These are phyloP conservation scores for Scolopax rusticola DNA, from an alignment of 2,797 vertebrate genomes.

Conservation along the genomic window DNA sequence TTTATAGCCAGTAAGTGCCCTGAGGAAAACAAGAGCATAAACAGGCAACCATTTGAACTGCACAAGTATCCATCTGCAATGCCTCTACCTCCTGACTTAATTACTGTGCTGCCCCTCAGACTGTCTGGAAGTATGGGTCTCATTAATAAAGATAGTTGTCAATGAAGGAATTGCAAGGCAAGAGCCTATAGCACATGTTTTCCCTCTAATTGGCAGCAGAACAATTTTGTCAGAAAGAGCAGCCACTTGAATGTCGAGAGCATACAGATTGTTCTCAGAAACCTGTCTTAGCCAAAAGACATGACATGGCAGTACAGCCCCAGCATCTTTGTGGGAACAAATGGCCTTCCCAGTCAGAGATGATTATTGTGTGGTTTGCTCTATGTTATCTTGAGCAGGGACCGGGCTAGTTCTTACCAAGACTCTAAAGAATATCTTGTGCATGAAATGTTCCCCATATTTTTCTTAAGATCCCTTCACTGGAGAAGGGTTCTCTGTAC, in stretches of 20 bases:
- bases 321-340: not conserved
- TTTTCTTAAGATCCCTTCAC: not conserved
- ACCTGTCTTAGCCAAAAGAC: not conserved
- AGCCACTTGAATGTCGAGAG: not conserved
- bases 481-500: not conserved
- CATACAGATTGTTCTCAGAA: constrained; percentile 23
- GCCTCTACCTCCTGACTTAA: not conserved
- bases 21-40: not conserved
- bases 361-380: not conserved
- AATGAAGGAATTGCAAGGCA: not conserved
- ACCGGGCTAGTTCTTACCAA: not conserved
- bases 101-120: constrained; percentile 4
- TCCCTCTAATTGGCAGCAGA: not conserved
- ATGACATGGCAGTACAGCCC: not conserved
- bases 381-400: not conserved
- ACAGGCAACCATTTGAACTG: not conserved
- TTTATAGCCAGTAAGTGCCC: constrained; percentile 12
- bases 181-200: not conserved
- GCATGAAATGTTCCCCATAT: not conserved
- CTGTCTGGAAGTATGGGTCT: not conserved
- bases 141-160: constrained; percentile 14
- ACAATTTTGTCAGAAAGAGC: constrained; percentile 2
- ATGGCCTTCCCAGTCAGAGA: not conserved
- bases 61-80: not conserved
- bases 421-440: not conserved